Conservation (phyloP, 2,113 vertebrate species). For the Neotragus pygmaeus region DNA sequence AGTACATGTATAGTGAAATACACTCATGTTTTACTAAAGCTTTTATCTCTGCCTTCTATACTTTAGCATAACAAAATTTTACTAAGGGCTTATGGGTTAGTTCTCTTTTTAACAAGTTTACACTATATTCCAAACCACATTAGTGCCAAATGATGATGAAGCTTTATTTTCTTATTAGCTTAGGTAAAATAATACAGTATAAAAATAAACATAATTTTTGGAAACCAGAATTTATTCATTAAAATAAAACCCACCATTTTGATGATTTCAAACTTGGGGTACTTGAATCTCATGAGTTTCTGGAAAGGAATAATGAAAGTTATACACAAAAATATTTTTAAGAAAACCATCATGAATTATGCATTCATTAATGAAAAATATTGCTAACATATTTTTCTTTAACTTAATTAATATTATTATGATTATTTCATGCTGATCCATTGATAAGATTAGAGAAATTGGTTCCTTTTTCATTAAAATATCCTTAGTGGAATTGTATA, state of each 20-base stretch:
- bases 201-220: slow-evolving; percentile 44
- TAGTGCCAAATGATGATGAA: slow-evolving; percentile 60
- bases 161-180: slow-evolving; percentile 65
- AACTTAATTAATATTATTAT: not conserved
- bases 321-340: not conserved
- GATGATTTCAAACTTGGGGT: not conserved
- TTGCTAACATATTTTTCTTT: not conserved
- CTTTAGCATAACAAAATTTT: not conserved
- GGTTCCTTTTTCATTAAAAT: not conserved
- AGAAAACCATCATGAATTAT: not conserved
- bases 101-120: slow-evolving; percentile 42
- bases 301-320: not conserved
- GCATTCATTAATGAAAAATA: not conserved
- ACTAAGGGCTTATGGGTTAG: not conserved
- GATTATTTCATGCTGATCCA: not conserved
- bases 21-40: not conserved
- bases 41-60: not conserved
- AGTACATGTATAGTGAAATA: slow-evolving; percentile 40
- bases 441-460: not conserved
- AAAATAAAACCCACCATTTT: not conserved
- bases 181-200: slow-evolving; percentile 32
- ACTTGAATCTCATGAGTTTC: not conserved
- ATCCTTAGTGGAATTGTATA: not conserved
- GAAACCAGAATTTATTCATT: slow-evolving; percentile 63
- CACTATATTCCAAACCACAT: slow-evolving; percentile 13